Conservation (phyloP, 2,888 invertebrate species). For the Drosophila eohydei region DNA sequence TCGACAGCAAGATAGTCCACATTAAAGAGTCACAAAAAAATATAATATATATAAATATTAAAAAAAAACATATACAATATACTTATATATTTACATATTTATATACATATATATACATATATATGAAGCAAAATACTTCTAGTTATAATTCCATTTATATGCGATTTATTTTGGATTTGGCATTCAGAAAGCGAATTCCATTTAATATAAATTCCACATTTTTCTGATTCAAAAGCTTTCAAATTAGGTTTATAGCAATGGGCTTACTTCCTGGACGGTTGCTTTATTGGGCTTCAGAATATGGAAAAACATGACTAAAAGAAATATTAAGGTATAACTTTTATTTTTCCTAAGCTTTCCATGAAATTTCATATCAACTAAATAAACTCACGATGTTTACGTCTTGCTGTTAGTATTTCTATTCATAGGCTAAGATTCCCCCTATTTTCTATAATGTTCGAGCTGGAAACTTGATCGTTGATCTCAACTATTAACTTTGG, state of each 20-base stretch:
- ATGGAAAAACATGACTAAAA: no score
- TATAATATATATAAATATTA: not conserved
- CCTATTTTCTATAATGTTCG: no score
- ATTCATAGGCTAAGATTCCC: no score
- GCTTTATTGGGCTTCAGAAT: no score
- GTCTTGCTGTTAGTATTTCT: no score
- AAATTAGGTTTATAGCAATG: not conserved
- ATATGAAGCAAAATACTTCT: not conserved
- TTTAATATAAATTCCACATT: not conserved
- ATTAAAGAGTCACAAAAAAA: not conserved
- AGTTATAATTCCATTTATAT: not conserved
- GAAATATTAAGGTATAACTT: no score
- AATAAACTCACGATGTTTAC: no score
- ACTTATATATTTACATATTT: not conserved
- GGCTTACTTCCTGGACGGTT: no score
- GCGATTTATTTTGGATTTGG: not conserved
- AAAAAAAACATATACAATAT: not conserved
- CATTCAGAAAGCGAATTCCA: not conserved
- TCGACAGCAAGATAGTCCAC: not conserved
- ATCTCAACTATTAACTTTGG: no score
- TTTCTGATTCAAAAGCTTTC: not conserved
- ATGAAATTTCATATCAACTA: no score
- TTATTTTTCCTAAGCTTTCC: no score
- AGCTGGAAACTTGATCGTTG: no score
- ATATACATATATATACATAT: not conserved